A percentile compares a stretch with the other conserved stretches of the same genome.
phyloP scores from a whole-genome alignment of 2,113 vertebrate genomes.

The Prolemur simus region DNA sequence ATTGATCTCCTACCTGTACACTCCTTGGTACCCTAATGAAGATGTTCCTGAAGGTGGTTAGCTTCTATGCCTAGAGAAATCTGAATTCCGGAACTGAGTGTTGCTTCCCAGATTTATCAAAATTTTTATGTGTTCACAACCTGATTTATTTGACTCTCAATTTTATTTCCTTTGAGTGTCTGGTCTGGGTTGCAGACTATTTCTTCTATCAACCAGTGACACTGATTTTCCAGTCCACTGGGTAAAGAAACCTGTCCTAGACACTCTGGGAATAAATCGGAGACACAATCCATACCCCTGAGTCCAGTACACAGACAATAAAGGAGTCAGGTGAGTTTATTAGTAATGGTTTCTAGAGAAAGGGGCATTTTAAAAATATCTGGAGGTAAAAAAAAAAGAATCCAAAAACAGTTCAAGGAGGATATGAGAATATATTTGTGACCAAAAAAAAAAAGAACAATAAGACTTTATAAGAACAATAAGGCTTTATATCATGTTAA shows the following conservation, averaged over 20 bases:
- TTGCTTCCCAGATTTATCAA: background rate
- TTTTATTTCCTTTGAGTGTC: constrained; percentile 35
- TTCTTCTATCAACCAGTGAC: background rate
- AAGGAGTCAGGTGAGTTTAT: background rate
- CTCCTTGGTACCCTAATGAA: background rate
- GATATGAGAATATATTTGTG: background rate
- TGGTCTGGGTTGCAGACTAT: background rate
- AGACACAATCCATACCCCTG: background rate
- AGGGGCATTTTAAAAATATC: background rate
- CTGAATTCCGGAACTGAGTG: background rate
- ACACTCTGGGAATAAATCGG: background rate
- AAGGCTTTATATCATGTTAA: background rate
- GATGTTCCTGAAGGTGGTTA: background rate
- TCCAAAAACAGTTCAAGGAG: background rate
- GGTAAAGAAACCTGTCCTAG: constrained; percentile 19
- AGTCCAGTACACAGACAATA: background rate
- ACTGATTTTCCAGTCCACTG: background rate
- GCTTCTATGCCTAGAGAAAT: background rate
- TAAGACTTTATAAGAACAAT: too few species aligned
- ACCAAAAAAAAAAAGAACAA: background rate
- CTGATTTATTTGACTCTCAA: constrained; percentile 11
- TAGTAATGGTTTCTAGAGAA: background rate
- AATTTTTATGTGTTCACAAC: background rate
- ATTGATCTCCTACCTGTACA: background rate
- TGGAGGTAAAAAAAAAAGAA: constrained; percentile 3